Evolutionary conservation across 2,113 vertebrate species (phyloP), one percentile per base, ranked within the genome.

Genomic region (Gasterosteus aculeatus): DNA sequence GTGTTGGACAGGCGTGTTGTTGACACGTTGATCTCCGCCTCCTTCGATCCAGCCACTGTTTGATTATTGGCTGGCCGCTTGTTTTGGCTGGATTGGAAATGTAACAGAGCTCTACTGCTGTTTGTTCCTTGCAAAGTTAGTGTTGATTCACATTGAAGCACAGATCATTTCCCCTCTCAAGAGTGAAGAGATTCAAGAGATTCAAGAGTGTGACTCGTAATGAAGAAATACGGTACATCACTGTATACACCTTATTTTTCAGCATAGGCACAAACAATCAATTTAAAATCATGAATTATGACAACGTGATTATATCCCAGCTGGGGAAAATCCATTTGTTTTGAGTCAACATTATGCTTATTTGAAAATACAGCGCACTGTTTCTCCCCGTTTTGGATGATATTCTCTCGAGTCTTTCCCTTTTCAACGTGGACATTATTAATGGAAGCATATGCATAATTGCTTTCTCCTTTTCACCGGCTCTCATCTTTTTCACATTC

Each of bases 61-160:
- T 88, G 88, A 91, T 89, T 90, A 89, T 89, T 71, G 81, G 87
- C 80, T 80, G 60, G 70, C 73, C 70, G 85, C 78, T 83, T 86
- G 85, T 70, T 88, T 86, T 81, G 75, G 75, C 83, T 80, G 78
- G 78, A 83, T 82, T 75, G 74, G 78, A 18, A 53, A 71, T 78
- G 68, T 51, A 69, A 26, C 44, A 56, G 3, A n/a, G 46, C 47
- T 22, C 54, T 44, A 47, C 53, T 54, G 56, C 18, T 42, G 53
- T 81, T 77, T 82, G 78, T n/a, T 81, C 65, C 80, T 61, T 18
- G 61, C 51, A 66, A 59, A 51, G 31, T 57, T 61, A 18, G 15
- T 64, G 75, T 68, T 39, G 76, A 76, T 72, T 69, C 63, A 61
- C 62, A 29, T 6, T 6, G 38, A 0, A 4, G 47, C 9, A 14